These are phyloP conservation scores for Merluccius polli DNA, from an alignment of 2,797 vertebrate genomes.

Conservation along the genomic window DNA sequence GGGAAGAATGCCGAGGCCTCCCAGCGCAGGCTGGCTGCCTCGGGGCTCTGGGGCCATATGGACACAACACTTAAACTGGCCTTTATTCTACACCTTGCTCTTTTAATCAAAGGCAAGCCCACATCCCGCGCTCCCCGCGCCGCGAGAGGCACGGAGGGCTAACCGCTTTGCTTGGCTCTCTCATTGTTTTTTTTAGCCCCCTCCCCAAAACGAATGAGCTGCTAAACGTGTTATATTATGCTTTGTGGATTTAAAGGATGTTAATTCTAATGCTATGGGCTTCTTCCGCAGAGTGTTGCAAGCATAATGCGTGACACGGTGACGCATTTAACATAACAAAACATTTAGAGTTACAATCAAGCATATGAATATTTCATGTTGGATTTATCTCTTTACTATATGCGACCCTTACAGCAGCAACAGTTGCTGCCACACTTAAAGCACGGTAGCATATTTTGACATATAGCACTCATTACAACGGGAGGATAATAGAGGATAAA, in stretches of 20 bases:
- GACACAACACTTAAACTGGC: conserved; percentile 79
- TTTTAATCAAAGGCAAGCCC: conserved; percentile 82
- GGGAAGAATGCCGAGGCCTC: conserved; percentile 85
- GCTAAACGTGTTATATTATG: conserved; percentile 25
- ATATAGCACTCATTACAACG: conserved; percentile 52
- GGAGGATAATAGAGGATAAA: no score
- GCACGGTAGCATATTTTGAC: conserved; percentile 43
- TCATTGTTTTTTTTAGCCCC: conserved; percentile 38
- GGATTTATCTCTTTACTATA: conserved; percentile 18
- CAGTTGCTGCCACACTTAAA: conserved; percentile 38
- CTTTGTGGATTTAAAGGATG: conserved; percentile 30
- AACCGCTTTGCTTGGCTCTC: conserved; percentile 42
- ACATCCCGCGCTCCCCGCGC: conserved; percentile 59
- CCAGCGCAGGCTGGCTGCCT: conserved; percentile 84
- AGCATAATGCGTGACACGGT: not conserved
- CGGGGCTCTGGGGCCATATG: conserved; percentile 92
- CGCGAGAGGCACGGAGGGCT: conserved; percentile 40
- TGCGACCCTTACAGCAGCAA: conserved; percentile 37
- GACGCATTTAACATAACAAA: not conserved
- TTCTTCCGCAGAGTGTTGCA: conserved; percentile 30
- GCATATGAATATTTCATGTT: conserved; percentile 60
- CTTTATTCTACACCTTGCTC: conserved; percentile 79
- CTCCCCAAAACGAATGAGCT: conserved; percentile 34
- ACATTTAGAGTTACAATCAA: conserved; percentile 35
- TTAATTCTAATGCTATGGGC: conserved; percentile 32